phyloP scores from a whole-genome alignment of 1,140 invertebrate species.

The Hermatobates lingyangjiaoensis region DNA sequence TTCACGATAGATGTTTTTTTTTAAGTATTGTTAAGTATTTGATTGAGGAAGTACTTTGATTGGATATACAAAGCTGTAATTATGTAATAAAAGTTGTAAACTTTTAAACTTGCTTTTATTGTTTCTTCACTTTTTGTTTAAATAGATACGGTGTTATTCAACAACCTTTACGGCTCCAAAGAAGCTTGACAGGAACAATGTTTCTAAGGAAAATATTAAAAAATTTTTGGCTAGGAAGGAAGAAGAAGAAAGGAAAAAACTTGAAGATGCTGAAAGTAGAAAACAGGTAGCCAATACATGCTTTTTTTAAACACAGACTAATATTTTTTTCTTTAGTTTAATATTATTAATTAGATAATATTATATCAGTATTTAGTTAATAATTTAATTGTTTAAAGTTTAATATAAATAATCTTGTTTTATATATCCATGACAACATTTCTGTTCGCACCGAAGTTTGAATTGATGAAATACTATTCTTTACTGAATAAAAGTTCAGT shows the following conservation, averaged over 20 bases:
- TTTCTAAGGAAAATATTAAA: conserved; percentile 55
- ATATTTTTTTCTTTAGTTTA: too few species aligned
- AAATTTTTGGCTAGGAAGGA: conserved; percentile 65
- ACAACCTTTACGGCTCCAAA: conserved; percentile 64
- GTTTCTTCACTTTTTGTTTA: too few species aligned
- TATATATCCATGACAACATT: conserved; percentile 1
- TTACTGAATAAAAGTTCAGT: too few species aligned
- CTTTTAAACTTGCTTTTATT: too few species aligned
- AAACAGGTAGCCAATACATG: conserved; percentile 25
- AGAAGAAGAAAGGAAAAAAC: conserved; percentile 49
- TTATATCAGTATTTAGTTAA: not conserved
- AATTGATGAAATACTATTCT: too few species aligned
- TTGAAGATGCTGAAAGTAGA: conserved; percentile 40
- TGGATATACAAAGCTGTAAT: too few species aligned
- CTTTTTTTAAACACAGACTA: conserved; percentile 10
- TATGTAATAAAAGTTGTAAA: too few species aligned
- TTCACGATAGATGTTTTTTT: too few species aligned
- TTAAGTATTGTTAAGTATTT: too few species aligned
- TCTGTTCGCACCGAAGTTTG: too few species aligned
- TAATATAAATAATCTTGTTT: not conserved
- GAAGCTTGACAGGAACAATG: conserved; percentile 47
- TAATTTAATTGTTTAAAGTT: not conserved
- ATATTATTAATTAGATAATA: not conserved
- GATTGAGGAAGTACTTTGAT: too few species aligned
- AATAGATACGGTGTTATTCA: conserved; percentile 39